Evolutionary conservation across 2,113 vertebrate species (phyloP), one percentile per base, ranked within the genome.

Genomic region (Corvus cornix): DNA sequence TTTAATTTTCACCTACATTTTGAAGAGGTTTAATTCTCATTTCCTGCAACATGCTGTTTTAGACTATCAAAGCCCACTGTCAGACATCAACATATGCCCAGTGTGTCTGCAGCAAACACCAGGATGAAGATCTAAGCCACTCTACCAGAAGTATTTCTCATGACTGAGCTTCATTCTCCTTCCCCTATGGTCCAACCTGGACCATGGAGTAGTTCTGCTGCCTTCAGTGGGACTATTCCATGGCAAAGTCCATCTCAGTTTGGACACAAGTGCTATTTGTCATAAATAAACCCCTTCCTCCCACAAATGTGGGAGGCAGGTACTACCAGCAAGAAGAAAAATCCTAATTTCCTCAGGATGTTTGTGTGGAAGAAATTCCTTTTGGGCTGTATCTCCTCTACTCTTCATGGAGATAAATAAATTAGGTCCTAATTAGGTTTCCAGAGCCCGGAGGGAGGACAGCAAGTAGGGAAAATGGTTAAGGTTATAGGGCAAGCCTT

Each of bases 1-100:
- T 90, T 88, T 59, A 84, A 94, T 83, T 87, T 89, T 90, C 87
- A 83, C 82, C 92, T 94, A 56, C 27, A 55, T 52, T 94, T 91
- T 63, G 11, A 59, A 91, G 72, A 87, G 74, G 87, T 94, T 84
- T 76, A 56, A 66, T 94, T 93, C 81, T 84, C 81, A 73, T 93
- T 91, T 96, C 93, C 91, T 89, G 78, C n/a, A 91, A 55, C 12
- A 16, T 24, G 19, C 56, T 73, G 10, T 11, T 90, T 83, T 27
- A 88, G 70, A 14, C 67, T 74, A 51, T 21, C 75, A 83, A 79
- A 90, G 75, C 67, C 55, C 64, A n/a, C 82, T 59, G 53, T 60
- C 87, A 84, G 78, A 55, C 79, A 70, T 46, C 27, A 35, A 46
- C n/a, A 10, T 7, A 26, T 2, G 52, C 53, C 44, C 85, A 41